phyloP scores from a whole-genome alignment of 2,797 vertebrate genomes.

The Hemibagrus guttatus region DNA sequence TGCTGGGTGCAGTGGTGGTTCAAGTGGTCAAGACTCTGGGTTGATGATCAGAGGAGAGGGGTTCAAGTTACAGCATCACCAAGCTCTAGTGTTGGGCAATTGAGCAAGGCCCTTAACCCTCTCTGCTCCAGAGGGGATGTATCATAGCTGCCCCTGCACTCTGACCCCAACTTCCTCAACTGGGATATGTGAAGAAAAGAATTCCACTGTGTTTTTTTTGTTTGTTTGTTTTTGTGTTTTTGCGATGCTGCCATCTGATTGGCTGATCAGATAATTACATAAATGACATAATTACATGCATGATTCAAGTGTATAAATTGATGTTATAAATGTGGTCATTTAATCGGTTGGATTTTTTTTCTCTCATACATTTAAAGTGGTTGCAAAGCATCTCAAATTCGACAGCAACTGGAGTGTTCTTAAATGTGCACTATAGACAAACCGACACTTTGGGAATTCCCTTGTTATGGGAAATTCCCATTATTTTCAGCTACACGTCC shows the following conservation, averaged over 20 bases:
- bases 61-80: too few species aligned
- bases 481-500: slow-evolving; percentile 72
- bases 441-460: slow-evolving; percentile 70
- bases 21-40: not conserved
- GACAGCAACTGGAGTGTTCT: slow-evolving; percentile 48
- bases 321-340: not conserved
- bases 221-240: too few species aligned
- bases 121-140: too few species aligned
- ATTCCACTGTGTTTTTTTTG: too few species aligned
- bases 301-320: not conserved
- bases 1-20: too few species aligned
- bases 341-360: not conserved
- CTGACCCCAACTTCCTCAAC: too few species aligned
- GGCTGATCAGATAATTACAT: not conserved
- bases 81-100: not conserved
- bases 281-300: too few species aligned
- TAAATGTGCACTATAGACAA: slow-evolving; percentile 58
- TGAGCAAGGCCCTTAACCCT: too few species aligned
- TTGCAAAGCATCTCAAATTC: not conserved
- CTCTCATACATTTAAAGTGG: not conserved
- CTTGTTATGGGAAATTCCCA: slow-evolving; percentile 75
- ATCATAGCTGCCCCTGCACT: too few species aligned
- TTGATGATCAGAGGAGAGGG: not conserved
- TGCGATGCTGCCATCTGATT: not conserved
- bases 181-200: too few species aligned